Evolutionary conservation across 2,113 vertebrate species (phyloP).

Genomic region (Passer montanus): DNA sequence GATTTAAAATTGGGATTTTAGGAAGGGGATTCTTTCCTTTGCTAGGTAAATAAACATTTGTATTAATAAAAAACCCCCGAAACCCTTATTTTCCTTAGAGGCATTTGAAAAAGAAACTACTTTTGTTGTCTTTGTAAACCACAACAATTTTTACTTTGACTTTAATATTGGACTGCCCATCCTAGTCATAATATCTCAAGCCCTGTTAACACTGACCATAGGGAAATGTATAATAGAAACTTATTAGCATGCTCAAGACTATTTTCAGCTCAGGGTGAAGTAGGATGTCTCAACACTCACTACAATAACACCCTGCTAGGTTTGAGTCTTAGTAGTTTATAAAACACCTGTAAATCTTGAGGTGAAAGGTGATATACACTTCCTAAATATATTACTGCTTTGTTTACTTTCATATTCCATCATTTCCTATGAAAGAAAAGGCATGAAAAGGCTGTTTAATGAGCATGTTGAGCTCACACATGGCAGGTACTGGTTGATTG

Average conservation of each 20-base stretch:
- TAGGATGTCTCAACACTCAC: not conserved
- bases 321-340: not conserved
- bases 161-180: not conserved
- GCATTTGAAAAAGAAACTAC: not conserved
- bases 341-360: not conserved
- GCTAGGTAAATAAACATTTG: not conserved
- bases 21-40: not conserved
- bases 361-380: not conserved
- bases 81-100: not conserved
- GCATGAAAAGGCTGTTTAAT: not conserved
- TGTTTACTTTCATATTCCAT: not conserved
- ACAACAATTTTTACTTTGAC: not conserved
- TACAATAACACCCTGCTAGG: not conserved
- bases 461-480: not conserved
- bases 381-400: not conserved
- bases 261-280: conserved; percentile 1
- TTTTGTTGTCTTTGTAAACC: not conserved
- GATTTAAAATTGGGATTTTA: not conserved
- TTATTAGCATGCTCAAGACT: not conserved
- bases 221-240: not conserved
- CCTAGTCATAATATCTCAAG: not conserved
- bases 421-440: not conserved
- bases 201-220: not conserved
- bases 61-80: not conserved
- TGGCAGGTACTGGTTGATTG: not conserved